phyloP scores from a whole-genome alignment of 2,797 vertebrate species.

The Lateolabrax maculatus region DNA sequence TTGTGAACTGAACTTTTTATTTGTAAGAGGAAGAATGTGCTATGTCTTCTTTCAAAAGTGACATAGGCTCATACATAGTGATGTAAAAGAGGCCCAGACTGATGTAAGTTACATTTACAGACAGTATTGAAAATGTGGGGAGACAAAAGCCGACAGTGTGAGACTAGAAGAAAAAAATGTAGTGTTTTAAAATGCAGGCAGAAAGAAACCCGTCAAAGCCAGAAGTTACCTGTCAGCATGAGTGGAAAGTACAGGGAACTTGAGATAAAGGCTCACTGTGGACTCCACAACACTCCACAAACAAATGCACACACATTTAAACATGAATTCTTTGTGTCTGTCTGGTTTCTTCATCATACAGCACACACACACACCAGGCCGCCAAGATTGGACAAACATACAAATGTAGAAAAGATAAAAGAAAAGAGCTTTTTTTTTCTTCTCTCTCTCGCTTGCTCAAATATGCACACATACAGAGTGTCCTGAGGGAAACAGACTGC shows the following conservation, averaged over 20 bases:
- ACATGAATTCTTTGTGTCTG: neutral
- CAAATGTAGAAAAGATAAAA: neutral
- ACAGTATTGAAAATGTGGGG: neutral
- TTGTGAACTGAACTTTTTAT: neutral
- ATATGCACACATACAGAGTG: neutral
- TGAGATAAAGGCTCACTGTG: neutral
- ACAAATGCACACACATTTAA: constrained; percentile 5
- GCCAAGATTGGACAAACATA: neutral
- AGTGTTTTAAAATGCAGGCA: no score
- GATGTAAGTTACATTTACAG: neutral
- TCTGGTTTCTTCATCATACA: neutral
- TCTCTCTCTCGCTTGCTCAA: constrained; percentile 6
- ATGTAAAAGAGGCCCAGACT: neutral
- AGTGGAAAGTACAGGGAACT: constrained; percentile 15
- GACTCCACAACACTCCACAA: neutral
- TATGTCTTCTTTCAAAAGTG: neutral
- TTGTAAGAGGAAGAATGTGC: neutral
- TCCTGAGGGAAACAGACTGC: constrained; percentile 18
- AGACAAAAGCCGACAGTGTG: neutral
- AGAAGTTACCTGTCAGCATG: neutral
- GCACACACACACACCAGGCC: constrained; percentile 6
- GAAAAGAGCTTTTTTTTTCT: neutral
- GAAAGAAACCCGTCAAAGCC: neutral
- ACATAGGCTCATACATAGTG: no score
- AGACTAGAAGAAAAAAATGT: neutral